These are phyloP conservation scores for Stegodyphus dumicola DNA, from an alignment of 1,140 invertebrate species.

Conservation along the genomic window DNA sequence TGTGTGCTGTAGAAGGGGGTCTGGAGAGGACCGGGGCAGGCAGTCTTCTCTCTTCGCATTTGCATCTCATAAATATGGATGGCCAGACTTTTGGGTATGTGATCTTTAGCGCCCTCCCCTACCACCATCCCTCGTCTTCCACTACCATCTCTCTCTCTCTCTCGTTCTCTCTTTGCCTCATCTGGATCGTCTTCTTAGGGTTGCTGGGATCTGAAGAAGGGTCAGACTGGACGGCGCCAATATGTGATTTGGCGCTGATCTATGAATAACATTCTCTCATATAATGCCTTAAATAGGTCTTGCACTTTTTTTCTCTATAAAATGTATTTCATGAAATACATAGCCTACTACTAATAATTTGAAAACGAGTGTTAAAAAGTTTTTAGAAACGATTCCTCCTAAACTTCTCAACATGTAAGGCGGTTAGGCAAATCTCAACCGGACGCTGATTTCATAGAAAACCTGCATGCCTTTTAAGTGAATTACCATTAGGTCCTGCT, in stretches of 20 bases:
- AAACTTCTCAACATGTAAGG: too few relatives aligned
- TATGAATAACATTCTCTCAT: not conserved
- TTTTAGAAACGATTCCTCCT: too few relatives aligned
- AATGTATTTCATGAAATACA: too few relatives aligned
- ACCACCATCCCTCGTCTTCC: conserved; percentile 21
- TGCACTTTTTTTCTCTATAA: too few relatives aligned
- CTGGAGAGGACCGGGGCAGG: not conserved
- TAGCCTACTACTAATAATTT: too few relatives aligned
- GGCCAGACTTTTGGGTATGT: conserved; percentile 59
- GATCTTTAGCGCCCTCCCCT: conserved; percentile 50
- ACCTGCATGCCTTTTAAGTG: too few relatives aligned
- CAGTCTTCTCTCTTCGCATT: conserved; percentile 57
- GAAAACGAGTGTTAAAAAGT: too few relatives aligned
- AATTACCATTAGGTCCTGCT: too few relatives aligned
- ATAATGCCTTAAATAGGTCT: too few relatives aligned
- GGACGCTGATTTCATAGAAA: too few relatives aligned
- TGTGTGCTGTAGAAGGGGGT: not conserved
- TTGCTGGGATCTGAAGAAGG: conserved; percentile 12
- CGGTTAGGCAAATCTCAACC: too few relatives aligned
- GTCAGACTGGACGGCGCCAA: conserved; percentile 54
- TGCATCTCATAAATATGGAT: conserved; percentile 61
- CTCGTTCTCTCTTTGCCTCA: conserved; percentile 49
- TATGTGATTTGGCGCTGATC: conserved; percentile 9
- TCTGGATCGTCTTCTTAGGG: conserved; percentile 56
- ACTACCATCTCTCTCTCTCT: conserved; percentile 15